Base-by-base conservation (phyloP, 2,888 invertebrate genomes). In the Drosophila buzzatii region DNA sequence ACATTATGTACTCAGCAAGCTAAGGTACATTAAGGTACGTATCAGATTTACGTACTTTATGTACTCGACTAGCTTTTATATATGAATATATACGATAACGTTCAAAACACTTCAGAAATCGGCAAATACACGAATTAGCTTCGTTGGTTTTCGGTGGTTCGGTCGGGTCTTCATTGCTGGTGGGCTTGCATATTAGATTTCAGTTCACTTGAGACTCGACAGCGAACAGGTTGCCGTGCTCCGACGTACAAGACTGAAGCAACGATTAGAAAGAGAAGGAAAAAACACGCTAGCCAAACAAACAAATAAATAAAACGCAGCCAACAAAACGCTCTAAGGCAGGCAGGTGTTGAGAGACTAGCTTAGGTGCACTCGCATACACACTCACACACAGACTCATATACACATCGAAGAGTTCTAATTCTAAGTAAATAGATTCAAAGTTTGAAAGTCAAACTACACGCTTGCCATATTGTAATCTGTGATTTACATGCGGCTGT, bases 141-240 rank as follows among this genome's bases (percentile, higher is more conserved):
- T 52, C 59, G 70, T 8, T 41, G 63, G 44, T 55, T 45, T 67
- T 51, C 27, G 61, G 1, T 41, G 49, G 47, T 73, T 56, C 10
- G 52, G 52, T 56, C 65, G 55, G 64, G 55, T 56, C 82, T 85
- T 82, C 90, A 64, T 74, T 72, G 81, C 55, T 71, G 73, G 67
- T 71, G 53, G 71, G 70, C 67, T 68, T 65, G 73, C 75, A 73
- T 71, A 76, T 77, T 79, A 57, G 65, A 70, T 74, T 90, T 91
- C 79, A 91, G 90, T 91, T 91, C 78, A 82, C 76, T 79, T 84
- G 81, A 81, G 79, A 84, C 84, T 76, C 85, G 82, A 76, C 71
- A 81, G 61, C 72, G 80, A 62, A 73, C 75, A 71, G 83, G 83
- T 82, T 85, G 76, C 41, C 44, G 52, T 39, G 18, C 31, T 37